These are phyloP conservation scores for Penaeus chinensis DNA, from an alignment of 1,140 invertebrate species.

Conservation along the genomic window DNA sequence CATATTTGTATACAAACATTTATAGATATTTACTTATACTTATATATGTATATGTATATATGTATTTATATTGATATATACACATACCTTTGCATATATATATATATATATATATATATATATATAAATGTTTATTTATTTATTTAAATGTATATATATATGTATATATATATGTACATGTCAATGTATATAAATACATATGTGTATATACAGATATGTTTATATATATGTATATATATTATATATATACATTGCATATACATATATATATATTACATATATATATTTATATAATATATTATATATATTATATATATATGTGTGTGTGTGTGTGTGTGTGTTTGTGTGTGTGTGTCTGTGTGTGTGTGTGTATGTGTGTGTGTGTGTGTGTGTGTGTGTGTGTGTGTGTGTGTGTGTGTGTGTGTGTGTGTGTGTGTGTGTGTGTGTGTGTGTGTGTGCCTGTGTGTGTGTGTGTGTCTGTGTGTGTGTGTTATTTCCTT, in stretches of 20 bases:
- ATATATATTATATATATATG: no score
- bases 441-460: constrained; percentile 21
- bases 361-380: constrained; percentile 9
- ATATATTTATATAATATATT: neutral
- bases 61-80: constrained; percentile 29
- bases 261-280: constrained; percentile 4
- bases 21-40: constrained; percentile 3
- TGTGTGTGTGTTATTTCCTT: constrained; percentile 18
- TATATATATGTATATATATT: constrained; percentile 17
- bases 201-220: neutral
- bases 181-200: constrained; percentile 16
- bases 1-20: neutral
- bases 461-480: constrained; percentile 25
- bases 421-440: constrained; percentile 27
- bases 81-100: constrained; percentile 25
- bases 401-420: constrained; percentile 25
- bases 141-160: constrained; percentile 21
- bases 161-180: constrained; percentile 1
- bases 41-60: constrained; percentile 32
- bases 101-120: constrained; percentile 37
- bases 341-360: neutral
- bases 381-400: constrained; percentile 25
- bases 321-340: neutral
- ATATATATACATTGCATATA: constrained; percentile 3
- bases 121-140: neutral